Evolutionary conservation across 2,797 vertebrate genomes (phyloP), one percentile per base, ranked within the genome.

Genomic region (Brachyalestes nurse): DNA sequence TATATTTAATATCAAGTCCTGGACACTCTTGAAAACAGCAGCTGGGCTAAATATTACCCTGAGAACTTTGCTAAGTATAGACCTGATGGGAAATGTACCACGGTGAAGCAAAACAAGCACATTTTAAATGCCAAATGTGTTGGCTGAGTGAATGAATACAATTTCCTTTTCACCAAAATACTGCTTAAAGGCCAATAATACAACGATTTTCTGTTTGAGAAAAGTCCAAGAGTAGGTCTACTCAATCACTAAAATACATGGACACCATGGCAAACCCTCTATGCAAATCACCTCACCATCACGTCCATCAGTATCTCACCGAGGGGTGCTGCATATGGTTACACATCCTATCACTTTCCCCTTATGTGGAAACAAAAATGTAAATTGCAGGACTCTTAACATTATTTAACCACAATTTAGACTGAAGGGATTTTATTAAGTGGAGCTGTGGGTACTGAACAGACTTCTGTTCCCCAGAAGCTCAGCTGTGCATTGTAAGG

Each of bases 331-430:
- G 58, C 73, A 84, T 51, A 8, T n/a, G 61, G 55, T 70, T 79
- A 58, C 45, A 78, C 47, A 71, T 53, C 45, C 47, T 53, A 76
- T 55, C 40, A 61, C 42, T 28, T 73, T 45, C 28, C 51, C 51
- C 76, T 38, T 34, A 25, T 38, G 74, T 62, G 40, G 25, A 77
- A 17, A 19, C 47, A 28, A 25, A 73, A 16, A 66, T 64, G 58
- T 34, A 72, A 51, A 78, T 76, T 45, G 21, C 64, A 77, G 77
- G 16, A 25, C 17, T 58, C 77, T 67, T 80, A 53, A 17, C 75
- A 75, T 82, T 76, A 79, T 80, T 69, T 72, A 72, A 58, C 17
- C 7, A 57, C 28, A 49, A 81, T 69, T 69, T 25, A 62, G 67
- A 74, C 25, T 42, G 55, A 72, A 65, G 66, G 58, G 42, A n/a